Conservation (phyloP, 2,113 vertebrate species). For the Pygoscelis adeliae region DNA sequence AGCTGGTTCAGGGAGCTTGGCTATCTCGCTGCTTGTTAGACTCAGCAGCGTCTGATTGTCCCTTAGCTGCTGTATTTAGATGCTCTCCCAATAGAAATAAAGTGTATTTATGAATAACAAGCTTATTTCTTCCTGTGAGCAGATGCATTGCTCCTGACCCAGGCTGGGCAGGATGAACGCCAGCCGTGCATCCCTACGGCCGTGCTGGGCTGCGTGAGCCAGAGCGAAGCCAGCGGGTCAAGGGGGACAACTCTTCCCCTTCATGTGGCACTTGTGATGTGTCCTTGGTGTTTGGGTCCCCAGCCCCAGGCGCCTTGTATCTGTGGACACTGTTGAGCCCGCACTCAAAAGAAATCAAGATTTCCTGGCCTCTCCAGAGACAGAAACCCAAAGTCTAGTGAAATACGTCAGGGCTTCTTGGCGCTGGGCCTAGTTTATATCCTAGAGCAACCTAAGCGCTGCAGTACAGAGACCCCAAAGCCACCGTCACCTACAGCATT, state of each 20-base stretch:
- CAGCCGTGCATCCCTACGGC: rapidly evolving
- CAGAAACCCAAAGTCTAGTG: not conserved
- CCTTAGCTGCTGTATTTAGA: not conserved
- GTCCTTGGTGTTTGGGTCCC: not conserved
- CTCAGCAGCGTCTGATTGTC: not conserved
- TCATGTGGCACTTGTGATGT: not conserved
- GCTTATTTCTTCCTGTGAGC: not conserved
- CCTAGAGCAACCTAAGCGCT: not conserved
- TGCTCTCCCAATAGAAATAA: not conserved
- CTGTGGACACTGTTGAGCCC: not conserved
- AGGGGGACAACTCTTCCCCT: not conserved
- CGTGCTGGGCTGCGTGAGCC: not conserved
- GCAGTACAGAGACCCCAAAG: not conserved
- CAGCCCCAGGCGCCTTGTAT: not conserved
- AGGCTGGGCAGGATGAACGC: not conserved
- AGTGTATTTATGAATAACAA: not conserved
- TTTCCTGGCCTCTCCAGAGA: not conserved
- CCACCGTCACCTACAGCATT: not conserved
- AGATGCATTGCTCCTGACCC: not conserved
- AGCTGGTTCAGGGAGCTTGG: not conserved
- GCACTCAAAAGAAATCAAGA: not conserved
- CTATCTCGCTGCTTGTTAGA: not conserved
- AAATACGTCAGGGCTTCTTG: not conserved
- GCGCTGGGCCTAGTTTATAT: not conserved
- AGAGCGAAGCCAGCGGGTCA: not conserved